Evolutionary conservation across 1,140 invertebrate genomes (phyloP), one percentile per base, ranked within the genome.

Genomic region (Heliconius hermathena): DNA sequence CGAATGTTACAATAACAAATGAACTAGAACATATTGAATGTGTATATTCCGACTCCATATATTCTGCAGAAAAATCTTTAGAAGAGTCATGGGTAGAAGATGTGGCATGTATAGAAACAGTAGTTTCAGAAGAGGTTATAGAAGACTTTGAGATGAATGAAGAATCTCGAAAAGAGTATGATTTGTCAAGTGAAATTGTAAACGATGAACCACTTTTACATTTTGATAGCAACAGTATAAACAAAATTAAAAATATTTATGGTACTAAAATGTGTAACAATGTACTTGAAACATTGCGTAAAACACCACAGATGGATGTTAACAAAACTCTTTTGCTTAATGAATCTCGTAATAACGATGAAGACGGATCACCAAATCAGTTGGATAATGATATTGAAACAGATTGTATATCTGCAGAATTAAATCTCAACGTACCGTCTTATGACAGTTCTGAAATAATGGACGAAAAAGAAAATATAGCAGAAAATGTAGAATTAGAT

Each of bases 71-170:
- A 77, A 87, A 85, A 76, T 46, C 77, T 52, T 33, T 85, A 70
- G 84, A 87, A 81, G 87, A 90, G 81, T 82, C 92, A 36, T 95
- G 94, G 94, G 89, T 95, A 20, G 92, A 93, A 74, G 94, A 94
- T 77, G 90, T 95, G 11, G 94, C 88, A 13, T 94, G 92, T 82
- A 86, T 94, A 74, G 94, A 95, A 84, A 95, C 94, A 41, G 89
- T 95, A 70, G 88, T 94, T 36, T 93, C 88, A 81, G 94, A 95
- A 46, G 91, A 95, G 76, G 83, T 91, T 52, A 89, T 84, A 49
- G 91, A 93, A 86, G 76, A 77, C 26, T 36, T 71, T 33, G 76
- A 77, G 20, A 72, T 71, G 5, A 66, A 54, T 20, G 13, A n/a
- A 18, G 82, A 78, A 66, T 89, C 90, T 57, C 87, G 87, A 33